These are phyloP conservation scores for Eurois occulta DNA, from an alignment of 2,888 invertebrate genomes.

Conservation along the genomic window DNA sequence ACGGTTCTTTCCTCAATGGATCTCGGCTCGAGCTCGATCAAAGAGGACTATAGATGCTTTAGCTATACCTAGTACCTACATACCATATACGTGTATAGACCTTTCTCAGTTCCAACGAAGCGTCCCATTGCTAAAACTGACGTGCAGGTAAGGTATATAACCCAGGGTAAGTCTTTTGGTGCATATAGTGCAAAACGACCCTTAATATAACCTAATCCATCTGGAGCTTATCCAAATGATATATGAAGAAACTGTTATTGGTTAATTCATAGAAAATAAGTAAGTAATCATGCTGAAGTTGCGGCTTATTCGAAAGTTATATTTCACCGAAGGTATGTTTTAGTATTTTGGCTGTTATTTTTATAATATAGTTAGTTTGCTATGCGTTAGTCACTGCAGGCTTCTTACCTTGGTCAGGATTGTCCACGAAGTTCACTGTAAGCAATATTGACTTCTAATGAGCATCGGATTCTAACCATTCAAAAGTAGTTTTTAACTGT, in stretches of 20 bases:
- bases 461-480: slow-evolving; percentile 5
- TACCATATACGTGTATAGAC: neutral
- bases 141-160: neutral
- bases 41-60: neutral
- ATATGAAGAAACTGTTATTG: neutral
- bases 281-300: neutral
- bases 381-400: neutral
- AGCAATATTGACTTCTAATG: slow-evolving; percentile 26
- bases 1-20: neutral
- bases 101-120: neutral
- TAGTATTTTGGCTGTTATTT: neutral
- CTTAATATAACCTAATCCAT: neutral
- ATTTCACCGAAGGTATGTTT: neutral
- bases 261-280: neutral
- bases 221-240: neutral
- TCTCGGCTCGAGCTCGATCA: no score
- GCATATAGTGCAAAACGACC: neutral
- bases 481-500: neutral
- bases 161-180: neutral
- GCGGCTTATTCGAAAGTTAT: neutral
- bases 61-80: neutral
- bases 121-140: neutral
- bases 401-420: slow-evolving; percentile 25
- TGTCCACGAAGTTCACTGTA: slow-evolving; percentile 66
- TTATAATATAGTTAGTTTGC: neutral